A percentile compares a stretch with the other conserved stretches of the same genome.
phyloP scores from a whole-genome alignment of 2,888 invertebrate genomes.

The Dinocampus coccinellae region DNA sequence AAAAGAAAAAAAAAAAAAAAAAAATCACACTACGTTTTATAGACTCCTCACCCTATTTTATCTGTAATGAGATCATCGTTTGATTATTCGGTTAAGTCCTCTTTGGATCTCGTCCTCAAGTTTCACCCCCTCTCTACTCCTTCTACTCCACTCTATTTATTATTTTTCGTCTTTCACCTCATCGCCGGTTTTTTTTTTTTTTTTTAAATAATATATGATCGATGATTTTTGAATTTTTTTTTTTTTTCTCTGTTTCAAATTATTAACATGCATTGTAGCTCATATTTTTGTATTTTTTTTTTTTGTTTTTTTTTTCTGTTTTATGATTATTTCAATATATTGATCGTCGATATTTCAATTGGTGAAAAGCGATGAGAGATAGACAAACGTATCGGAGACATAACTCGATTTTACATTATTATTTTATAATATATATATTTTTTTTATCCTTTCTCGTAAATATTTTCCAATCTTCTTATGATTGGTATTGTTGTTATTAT shows the following conservation, averaged over 20 bases:
- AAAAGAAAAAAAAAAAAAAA: constrained; percentile 38
- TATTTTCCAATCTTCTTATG: no score
- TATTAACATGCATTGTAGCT: no score
- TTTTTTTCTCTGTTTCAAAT: constrained; percentile 6
- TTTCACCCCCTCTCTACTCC: constrained; percentile 45
- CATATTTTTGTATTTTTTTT: background rate
- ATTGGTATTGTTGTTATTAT: no score
- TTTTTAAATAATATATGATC: background rate
- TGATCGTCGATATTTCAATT: background rate
- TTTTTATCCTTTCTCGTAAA: background rate
- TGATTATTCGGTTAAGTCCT: constrained; percentile 69
- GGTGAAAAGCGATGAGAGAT: background rate
- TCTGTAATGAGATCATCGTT: constrained; percentile 69
- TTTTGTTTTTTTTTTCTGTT: background rate
- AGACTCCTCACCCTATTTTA: constrained; percentile 64
- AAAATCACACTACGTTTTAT: constrained; percentile 41
- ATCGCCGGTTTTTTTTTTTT: background rate
- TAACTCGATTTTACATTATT: background rate
- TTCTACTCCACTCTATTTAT: constrained; percentile 2
- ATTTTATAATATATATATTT: background rate
- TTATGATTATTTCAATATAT: background rate
- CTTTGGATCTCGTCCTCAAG: constrained; percentile 68
- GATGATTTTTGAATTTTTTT: constrained; percentile 6
- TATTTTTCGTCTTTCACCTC: constrained; percentile 3
- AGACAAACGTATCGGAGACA: background rate